A percentile compares a stretch with the other conserved stretches of the same genome.
These are phyloP conservation scores for Coryphaenoides rupestris DNA, from an alignment of 2,113 vertebrate species.

Conservation along the genomic window DNA sequence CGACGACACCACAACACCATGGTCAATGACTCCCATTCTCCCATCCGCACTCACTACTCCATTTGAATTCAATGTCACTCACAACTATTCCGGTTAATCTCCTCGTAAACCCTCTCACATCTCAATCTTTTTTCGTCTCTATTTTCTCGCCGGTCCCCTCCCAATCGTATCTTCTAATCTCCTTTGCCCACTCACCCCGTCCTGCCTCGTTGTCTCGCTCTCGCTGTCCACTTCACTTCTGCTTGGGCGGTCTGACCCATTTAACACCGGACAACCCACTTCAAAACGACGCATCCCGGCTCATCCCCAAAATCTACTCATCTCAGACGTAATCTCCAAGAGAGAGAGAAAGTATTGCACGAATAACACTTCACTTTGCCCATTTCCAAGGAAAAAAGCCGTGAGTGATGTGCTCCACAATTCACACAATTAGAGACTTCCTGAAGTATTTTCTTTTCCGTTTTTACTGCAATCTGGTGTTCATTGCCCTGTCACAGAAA, in stretches of 20 bases:
- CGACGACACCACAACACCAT: slow-evolving; percentile 29
- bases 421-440: neutral
- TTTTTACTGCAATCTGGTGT: slow-evolving; percentile 13
- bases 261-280: slow-evolving; percentile 40
- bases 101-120: neutral
- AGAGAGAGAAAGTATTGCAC: slow-evolving; percentile 10
- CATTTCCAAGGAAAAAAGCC: slow-evolving; percentile 12
- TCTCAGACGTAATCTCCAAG: slow-evolving; percentile 20
- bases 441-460: neutral
- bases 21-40: slow-evolving; percentile 58
- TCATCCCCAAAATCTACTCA: slow-evolving; percentile 28
- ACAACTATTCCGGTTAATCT: slow-evolving; percentile 51
- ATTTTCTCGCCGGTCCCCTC: slow-evolving; percentile 45
- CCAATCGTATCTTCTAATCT: slow-evolving; percentile 55
- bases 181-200: slow-evolving; percentile 31
- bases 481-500: neutral
- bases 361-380: slow-evolving; percentile 13
- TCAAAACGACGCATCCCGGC: slow-evolving; percentile 31
- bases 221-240: slow-evolving; percentile 58
- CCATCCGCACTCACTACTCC: slow-evolving; percentile 31
- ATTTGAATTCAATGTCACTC: slow-evolving; percentile 58
- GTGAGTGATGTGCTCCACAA: neutral
- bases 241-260: slow-evolving; percentile 60
- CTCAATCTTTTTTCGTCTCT: slow-evolving; percentile 18
- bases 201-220: slow-evolving; percentile 42